Evolutionary conservation across 2,113 vertebrate genomes (phyloP).

Genomic region (Rhinoderma darwinii): DNA sequence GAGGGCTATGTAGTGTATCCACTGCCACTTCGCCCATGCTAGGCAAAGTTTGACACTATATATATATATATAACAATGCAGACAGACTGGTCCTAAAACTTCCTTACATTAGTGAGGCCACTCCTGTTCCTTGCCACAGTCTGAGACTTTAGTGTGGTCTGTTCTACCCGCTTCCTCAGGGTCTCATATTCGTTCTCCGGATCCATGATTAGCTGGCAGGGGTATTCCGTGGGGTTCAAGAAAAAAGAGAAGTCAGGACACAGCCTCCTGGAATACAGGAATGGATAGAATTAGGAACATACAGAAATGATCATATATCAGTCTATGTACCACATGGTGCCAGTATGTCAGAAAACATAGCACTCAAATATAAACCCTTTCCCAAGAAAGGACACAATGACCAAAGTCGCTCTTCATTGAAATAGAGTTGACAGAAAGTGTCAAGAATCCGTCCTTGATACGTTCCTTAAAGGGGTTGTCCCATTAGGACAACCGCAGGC

Average conservation of each 20-base stretch:
- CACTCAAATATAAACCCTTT: too few relatives aligned
- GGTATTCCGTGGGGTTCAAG: slow-evolving; percentile 92
- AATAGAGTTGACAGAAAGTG: too few relatives aligned
- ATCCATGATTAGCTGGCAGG: slow-evolving; percentile 91
- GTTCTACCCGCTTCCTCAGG: slow-evolving; percentile 87
- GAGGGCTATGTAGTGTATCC: neutral
- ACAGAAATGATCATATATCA: neutral
- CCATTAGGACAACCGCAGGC: too few relatives aligned
- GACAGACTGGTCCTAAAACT: neutral
- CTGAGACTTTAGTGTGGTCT: slow-evolving; percentile 93
- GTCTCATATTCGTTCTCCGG: slow-evolving; percentile 97
- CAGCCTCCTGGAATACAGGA: slow-evolving; percentile 78
- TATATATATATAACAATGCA: neutral
- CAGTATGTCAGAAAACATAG: neutral
- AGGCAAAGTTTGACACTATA: neutral
- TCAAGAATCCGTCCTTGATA: too few relatives aligned
- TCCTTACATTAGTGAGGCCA: slow-evolving; percentile 93
- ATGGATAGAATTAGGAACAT: neutral
- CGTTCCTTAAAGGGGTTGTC: too few relatives aligned
- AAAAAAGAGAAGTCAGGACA: slow-evolving; percentile 98
- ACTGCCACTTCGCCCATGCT: neutral
- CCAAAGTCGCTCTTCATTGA: too few relatives aligned
- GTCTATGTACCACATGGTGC: too few relatives aligned
- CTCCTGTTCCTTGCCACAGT: slow-evolving; percentile 94
- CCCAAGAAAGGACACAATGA: too few relatives aligned